Conservation (phyloP, 2,888 invertebrate species). For the Cataglyphis albicans region DNA sequence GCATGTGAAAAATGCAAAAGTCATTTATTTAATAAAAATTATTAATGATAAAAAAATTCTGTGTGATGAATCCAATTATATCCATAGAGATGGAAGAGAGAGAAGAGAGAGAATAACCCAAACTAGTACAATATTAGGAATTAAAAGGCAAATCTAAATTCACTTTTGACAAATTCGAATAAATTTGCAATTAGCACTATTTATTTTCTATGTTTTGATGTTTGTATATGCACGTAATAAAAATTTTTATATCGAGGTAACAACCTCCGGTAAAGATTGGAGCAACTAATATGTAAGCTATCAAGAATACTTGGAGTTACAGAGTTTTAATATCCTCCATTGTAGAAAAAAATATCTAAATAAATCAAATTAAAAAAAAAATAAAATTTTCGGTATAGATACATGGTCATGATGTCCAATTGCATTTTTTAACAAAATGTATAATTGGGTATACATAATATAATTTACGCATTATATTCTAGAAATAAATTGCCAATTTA, state of each 20-base stretch:
- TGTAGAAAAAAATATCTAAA: conserved; percentile 60
- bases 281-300: conserved; percentile 69
- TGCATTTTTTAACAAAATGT: background rate
- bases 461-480: background rate
- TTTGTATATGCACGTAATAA: conserved; percentile 63
- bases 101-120: conserved; percentile 53
- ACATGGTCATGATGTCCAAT: conserved; percentile 59
- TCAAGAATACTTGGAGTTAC: conserved; percentile 52
- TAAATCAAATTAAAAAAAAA: conserved; percentile 45
- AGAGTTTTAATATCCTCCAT: conserved; percentile 53
- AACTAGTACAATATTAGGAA: conserved; percentile 50
- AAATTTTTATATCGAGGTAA: conserved; percentile 67
- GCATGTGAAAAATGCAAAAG: background rate
- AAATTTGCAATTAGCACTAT: conserved; percentile 65
- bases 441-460: conserved; percentile 9
- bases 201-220: conserved; percentile 67
- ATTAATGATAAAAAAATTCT: conserved; percentile 37
- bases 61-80: conserved; percentile 73
- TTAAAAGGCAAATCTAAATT: conserved; percentile 61
- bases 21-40: background rate
- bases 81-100: conserved; percentile 59
- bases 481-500: background rate
- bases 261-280: conserved; percentile 74
- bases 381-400: conserved; percentile 66
- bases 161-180: conserved; percentile 59